Evolutionary conservation across 2,888 invertebrate species (phyloP), one percentile per base, ranked within the genome.

Genomic region (Agrotis clavis): DNA sequence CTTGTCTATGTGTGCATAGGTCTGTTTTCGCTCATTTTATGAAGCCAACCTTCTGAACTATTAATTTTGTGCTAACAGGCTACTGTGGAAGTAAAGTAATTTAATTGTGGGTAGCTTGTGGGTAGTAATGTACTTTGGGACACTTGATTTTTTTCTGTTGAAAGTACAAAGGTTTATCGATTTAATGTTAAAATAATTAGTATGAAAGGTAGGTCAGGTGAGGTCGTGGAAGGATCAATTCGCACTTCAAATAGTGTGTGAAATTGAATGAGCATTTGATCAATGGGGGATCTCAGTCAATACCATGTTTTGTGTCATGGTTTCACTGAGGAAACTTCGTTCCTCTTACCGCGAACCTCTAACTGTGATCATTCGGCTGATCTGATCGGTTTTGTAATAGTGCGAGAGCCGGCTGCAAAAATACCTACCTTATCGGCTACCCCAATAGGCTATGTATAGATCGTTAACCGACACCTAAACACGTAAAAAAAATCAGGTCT

Each of bases 51-150:
- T 72, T 77, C 54, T 67, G 71, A 18, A 0, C 0, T 7, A n/a
- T 14, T 6, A 47, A 1, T 54, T 18, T 18, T 3, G 1, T 21
- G 25, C 25, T 67, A 62, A 9, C 57, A 6, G 19, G 16, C 14
- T 63, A 48, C 77, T 65, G 57, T 73, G 62, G 66, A 75, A 75
- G 77, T 74, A 74, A 71, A 65, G 73, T 79, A 79, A 86, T 84
- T 81, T 79, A 74, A 79, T 77, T 81, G 73, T 67, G 66, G 61
- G 62, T 59, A 71, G 59, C 64, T 53, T 25, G 18, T 54, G 54
- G 56, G 65, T 56, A 66, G 65, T 56, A 63, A 59, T 16, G 60
- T 79, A 72, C 65, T 67, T 65, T 54, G 21, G 47, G 54, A 57
- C 51, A 64, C 77, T 71, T 78, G 71, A 71, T 61, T 78, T 64